These are phyloP conservation scores for Prenolepis imparis DNA, from an alignment of 2,888 invertebrate genomes.

Conservation along the genomic window DNA sequence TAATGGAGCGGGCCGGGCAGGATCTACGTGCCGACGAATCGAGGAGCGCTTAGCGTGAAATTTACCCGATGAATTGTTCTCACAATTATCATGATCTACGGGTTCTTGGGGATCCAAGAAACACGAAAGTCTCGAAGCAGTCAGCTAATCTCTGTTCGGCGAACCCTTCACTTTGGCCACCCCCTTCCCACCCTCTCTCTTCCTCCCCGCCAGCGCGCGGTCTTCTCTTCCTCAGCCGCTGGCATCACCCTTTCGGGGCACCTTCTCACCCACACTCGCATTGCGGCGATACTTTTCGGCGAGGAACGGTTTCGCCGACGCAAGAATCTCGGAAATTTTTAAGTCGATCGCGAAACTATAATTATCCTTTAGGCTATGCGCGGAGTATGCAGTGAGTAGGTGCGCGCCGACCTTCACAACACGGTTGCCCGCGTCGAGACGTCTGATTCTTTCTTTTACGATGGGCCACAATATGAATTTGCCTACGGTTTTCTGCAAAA, in stretches of 20 bases:
- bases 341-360: constrained; percentile 80
- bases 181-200: constrained; percentile 42
- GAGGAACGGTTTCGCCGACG: constrained; percentile 56
- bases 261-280: constrained; percentile 67
- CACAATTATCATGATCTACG: constrained; percentile 86
- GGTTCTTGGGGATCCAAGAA: constrained; percentile 82
- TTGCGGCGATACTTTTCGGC: constrained; percentile 66
- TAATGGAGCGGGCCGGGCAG: constrained; percentile 72
- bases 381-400: constrained; percentile 74
- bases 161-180: constrained; percentile 81
- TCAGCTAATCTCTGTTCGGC: constrained; percentile 82
- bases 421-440: constrained; percentile 35
- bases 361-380: constrained; percentile 82
- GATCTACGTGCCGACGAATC: constrained; percentile 68
- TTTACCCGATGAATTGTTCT: constrained; percentile 85
- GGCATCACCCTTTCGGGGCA: constrained; percentile 50
- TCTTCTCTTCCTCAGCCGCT: constrained; percentile 35
- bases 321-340: constrained; percentile 80
- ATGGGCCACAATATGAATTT: constrained; percentile 21
- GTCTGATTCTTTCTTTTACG: constrained; percentile 55
- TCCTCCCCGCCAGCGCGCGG: no score
- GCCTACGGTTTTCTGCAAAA: neutral
- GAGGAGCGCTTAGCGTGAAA: constrained; percentile 81
- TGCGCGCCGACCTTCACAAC: constrained; percentile 55
- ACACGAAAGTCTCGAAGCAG: constrained; percentile 82